Base-by-base conservation (phyloP, 2,113 vertebrate genomes). In the Corythornis cristatus region DNA sequence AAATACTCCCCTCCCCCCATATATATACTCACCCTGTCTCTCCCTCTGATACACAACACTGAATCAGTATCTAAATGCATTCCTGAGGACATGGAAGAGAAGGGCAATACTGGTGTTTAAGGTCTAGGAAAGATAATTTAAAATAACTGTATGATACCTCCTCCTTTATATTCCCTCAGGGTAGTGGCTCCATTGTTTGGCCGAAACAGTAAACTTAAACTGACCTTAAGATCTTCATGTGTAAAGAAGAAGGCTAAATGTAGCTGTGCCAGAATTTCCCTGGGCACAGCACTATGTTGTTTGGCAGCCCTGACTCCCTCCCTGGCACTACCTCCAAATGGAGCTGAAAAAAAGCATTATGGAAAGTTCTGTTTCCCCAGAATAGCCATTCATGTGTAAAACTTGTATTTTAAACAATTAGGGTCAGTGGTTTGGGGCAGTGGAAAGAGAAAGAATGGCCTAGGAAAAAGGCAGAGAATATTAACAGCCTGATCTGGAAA, bases 341-440 rank as follows among this genome's bases (percentile, higher is more conserved):
- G 8, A 75, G 71, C 42, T 72, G 50, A n/a, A 76, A 86, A 86
- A 62, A 67, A 58, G 53, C 73, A 70, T 56, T 28, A 70, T 58
- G 83, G 88, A 93, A 96, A 88, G 83, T 94, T 94, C 88, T 0
- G 1, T 75, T 83, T 89, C 62, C 71, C 83, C 8, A 73, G 93
- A 61, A 64, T 62, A 85, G 33, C 45, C 26, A 85, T 68, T 95
- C 74, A 68, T 3, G 1, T 64, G 50, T 29, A 76, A 76, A 86
- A 67, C 70, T 54, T 68, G 65, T 40, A 13, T 81, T 93, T 92
- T 78, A 82, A 83, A 84, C 48, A 56, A 28, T 48, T 64, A 26
- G 22, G 37, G 78, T 60, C 85, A 93, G 40, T 79, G 62, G 53
- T 75, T 84, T 65, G 37, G 40, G 48, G 43, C 40, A 3, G 12